Percentiles rank a stretch among this genome's conserved stretches.
phyloP scores from a whole-genome alignment of 2,113 vertebrate species.

The Ariopsis seemanni region DNA sequence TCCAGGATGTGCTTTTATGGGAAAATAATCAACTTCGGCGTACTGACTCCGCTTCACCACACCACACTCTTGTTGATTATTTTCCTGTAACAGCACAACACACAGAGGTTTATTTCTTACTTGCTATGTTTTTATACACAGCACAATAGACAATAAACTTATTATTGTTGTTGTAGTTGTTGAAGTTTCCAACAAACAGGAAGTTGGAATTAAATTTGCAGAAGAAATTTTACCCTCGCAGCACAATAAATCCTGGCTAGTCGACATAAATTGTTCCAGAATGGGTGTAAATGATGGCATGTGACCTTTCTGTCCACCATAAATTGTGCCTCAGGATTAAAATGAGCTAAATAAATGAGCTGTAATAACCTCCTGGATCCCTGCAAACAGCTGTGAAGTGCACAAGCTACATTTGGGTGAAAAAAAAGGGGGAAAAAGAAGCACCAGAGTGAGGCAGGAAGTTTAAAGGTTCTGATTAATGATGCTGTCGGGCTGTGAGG shows the following conservation, averaged over 20 bases:
- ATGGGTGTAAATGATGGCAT: slow-evolving; percentile 51
- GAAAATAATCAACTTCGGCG: background rate
- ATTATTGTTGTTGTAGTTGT: background rate
- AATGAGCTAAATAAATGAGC: slow-evolving; percentile 46
- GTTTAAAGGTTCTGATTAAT: slow-evolving; percentile 21
- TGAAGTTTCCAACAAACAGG: background rate
- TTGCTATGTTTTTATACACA: background rate
- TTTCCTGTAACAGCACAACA: background rate
- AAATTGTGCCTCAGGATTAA: slow-evolving; percentile 39
- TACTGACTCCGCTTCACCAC: too few species aligned
- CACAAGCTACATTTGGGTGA: background rate
- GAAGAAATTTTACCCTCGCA: background rate
- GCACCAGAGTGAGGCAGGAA: background rate
- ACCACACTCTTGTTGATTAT: background rate
- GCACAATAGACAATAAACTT: background rate
- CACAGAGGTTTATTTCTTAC: background rate
- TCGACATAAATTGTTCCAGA: slow-evolving; percentile 41
- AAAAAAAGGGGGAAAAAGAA: background rate
- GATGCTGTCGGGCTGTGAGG: background rate
- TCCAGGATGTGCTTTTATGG: background rate
- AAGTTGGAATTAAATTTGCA: background rate
- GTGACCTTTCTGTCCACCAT: slow-evolving; percentile 37
- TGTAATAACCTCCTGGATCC: slow-evolving; percentile 26
- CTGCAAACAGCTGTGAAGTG: background rate
- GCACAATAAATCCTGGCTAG: slow-evolving; percentile 42